A percentile compares a stretch with the other conserved stretches of the same genome.
phyloP scores from a whole-genome alignment of 2,888 invertebrate genomes.

The Anoncus sp. region DNA sequence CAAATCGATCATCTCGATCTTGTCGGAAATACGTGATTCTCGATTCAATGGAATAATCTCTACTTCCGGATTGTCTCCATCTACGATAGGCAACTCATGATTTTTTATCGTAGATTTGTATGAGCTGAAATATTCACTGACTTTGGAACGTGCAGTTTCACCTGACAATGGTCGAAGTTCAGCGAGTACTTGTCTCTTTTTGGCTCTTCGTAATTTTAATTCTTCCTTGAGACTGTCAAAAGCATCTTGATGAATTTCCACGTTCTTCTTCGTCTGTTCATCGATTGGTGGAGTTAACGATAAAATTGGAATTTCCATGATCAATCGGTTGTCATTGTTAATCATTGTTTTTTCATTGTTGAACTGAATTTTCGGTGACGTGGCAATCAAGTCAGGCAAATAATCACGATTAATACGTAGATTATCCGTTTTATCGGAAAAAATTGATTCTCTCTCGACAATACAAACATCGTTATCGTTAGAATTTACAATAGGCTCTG shows the following conservation, averaged over 20 bases:
- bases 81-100: constrained; percentile 24
- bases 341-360: constrained; percentile 11
- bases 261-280: constrained; percentile 35
- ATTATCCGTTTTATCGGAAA: not conserved
- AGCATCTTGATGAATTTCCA: constrained; percentile 63
- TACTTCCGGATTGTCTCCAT: constrained; percentile 54
- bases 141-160: constrained; percentile 77
- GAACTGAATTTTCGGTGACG: constrained; percentile 70
- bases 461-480: too few species aligned
- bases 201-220: constrained; percentile 75
- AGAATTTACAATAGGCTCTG: too few species aligned
- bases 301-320: constrained; percentile 66
- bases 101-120: constrained; percentile 43
- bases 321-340: too few species aligned
- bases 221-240: constrained; percentile 77
- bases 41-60: constrained; percentile 70
- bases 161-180: constrained; percentile 75
- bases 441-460: constrained; percentile 10
- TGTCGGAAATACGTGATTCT: constrained; percentile 76
- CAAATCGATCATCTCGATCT: constrained; percentile 76
- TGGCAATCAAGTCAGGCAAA: constrained; percentile 76
- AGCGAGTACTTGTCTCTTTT: constrained; percentile 71
- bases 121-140: constrained; percentile 77
- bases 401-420: constrained; percentile 59
- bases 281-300: constrained; percentile 76